A percentile compares a stretch with the other conserved stretches of the same genome.
These are phyloP conservation scores for Dreissena polymorpha DNA, from an alignment of 1,140 invertebrate genomes.

Conservation along the genomic window DNA sequence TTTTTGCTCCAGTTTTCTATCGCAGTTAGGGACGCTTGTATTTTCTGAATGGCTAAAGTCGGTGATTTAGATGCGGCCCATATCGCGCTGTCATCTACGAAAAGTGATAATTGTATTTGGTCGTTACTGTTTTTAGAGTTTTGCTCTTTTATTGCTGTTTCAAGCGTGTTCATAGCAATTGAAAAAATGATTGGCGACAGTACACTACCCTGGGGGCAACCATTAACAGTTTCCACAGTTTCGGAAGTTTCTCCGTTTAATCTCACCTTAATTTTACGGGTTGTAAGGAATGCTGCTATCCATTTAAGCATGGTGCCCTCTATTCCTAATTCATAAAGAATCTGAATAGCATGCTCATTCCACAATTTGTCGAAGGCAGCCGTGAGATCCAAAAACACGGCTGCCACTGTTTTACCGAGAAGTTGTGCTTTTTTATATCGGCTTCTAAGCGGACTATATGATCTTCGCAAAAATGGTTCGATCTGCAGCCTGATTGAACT, in stretches of 20 bases:
- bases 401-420: not conserved
- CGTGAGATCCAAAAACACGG: slow-evolving; percentile 11
- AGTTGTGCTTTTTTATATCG: not conserved
- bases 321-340: not conserved
- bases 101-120: too few species aligned
- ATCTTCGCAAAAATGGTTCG: slow-evolving; percentile 1
- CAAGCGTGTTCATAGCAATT: too few species aligned
- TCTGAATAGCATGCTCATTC: not conserved
- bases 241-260: too few species aligned
- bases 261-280: not conserved
- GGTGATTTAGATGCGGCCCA: too few species aligned
- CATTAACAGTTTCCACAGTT: too few species aligned
- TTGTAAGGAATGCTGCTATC: not conserved
- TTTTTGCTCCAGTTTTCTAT: not conserved
- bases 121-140: too few species aligned
- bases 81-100: too few species aligned
- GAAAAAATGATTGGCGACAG: too few species aligned
- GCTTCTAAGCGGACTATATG: slow-evolving; percentile 8
- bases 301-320: slow-evolving; percentile 17
- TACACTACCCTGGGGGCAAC: too few species aligned
- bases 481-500: slow-evolving; percentile 10
- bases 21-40: not conserved
- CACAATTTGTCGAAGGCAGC: slow-evolving; percentile 15
- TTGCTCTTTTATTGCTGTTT: too few species aligned
- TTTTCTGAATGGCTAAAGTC: too few species aligned